These are phyloP conservation scores for Oceanites oceanicus DNA, from an alignment of 2,113 vertebrate species.

Conservation along the genomic window DNA sequence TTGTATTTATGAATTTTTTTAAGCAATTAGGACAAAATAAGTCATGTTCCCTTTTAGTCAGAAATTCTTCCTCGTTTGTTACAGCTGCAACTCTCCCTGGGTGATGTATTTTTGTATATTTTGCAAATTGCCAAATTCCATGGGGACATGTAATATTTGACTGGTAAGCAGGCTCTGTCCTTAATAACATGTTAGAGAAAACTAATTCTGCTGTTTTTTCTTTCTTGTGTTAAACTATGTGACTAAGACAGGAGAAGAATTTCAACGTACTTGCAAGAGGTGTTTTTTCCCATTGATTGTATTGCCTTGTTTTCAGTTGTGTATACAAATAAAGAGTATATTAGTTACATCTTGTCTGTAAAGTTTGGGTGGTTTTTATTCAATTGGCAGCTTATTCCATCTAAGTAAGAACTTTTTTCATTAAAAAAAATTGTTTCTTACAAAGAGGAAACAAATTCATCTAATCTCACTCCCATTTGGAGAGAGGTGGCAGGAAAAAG, in stretches of 20 bases:
- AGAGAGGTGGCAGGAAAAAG: neutral
- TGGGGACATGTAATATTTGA: neutral
- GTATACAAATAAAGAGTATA: constrained; percentile 8
- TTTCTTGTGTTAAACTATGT: neutral
- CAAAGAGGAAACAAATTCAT: neutral
- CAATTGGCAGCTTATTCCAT: neutral
- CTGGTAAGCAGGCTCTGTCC: neutral
- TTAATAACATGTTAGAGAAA: neutral
- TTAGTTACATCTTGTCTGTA: neutral
- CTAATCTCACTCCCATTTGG: neutral
- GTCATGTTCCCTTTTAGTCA: constrained; percentile 7
- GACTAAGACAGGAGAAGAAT: neutral
- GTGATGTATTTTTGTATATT: neutral
- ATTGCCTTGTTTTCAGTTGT: neutral
- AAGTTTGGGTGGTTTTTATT: neutral
- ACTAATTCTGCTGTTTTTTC: neutral
- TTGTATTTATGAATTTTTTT: neutral
- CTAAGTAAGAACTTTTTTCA: neutral
- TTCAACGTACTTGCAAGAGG: neutral
- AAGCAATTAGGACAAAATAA: neutral
- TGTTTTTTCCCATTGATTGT: neutral
- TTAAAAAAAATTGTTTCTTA: neutral
- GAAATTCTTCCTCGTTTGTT: neutral
- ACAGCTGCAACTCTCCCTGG: neutral
- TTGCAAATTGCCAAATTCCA: neutral